A percentile compares a stretch with the other conserved stretches of the same genome.
Evolutionary conservation across 2,888 invertebrate species (phyloP).

Genomic region (Beris chalybata): DNA sequence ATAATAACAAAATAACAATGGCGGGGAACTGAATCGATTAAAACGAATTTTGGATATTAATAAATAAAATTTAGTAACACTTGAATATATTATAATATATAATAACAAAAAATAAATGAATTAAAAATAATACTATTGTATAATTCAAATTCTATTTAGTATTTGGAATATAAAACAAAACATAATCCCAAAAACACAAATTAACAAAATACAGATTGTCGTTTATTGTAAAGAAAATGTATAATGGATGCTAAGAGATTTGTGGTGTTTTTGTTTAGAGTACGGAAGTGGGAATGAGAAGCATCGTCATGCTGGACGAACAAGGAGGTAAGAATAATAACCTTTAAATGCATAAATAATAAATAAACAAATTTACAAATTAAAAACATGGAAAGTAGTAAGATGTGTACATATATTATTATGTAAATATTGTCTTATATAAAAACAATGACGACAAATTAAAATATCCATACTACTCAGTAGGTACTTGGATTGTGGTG

Average conservation of each 20-base stretch:
- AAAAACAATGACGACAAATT: not conserved
- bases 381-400: slow-evolving; percentile 34
- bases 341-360: slow-evolving; percentile 17
- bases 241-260: slow-evolving; percentile 43
- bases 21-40: slow-evolving; percentile 35
- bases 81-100: no score
- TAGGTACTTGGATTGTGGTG: no score
- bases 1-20: slow-evolving; percentile 33
- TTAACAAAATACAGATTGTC: slow-evolving; percentile 28
- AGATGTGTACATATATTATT: slow-evolving; percentile 15
- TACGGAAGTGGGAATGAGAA: slow-evolving; percentile 99
- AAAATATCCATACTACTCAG: no score
- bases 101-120: not conserved
- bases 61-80: not conserved
- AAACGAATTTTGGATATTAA: not conserved
- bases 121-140: slow-evolving; percentile 22
- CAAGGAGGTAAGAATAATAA: slow-evolving; percentile 92
- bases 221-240: slow-evolving; percentile 22
- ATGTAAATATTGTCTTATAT: slow-evolving; percentile 15
- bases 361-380: slow-evolving; percentile 26
- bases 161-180: slow-evolving; percentile 32
- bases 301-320: slow-evolving; percentile 99
- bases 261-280: slow-evolving; percentile 78
- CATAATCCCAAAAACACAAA: not conserved
- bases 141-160: slow-evolving; percentile 33